Evolutionary conservation across 2,113 vertebrate species (phyloP).

Genomic region (Anser brachyrhynchus): DNA sequence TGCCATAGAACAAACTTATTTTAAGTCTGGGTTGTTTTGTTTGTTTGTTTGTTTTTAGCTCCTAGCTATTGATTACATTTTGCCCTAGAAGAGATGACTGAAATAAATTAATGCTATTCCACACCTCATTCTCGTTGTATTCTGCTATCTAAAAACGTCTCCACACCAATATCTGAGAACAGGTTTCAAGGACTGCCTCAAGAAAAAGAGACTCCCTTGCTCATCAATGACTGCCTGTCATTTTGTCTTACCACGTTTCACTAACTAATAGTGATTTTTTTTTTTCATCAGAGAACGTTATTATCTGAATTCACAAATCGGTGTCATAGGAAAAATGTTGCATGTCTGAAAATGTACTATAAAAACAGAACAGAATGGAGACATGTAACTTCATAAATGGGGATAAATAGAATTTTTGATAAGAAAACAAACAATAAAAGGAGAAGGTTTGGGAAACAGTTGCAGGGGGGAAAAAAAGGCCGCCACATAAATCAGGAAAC

Average conservation of each 20-base stretch:
- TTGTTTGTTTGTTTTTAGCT: neutral
- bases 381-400: neutral
- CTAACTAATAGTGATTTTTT: neutral
- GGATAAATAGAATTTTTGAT: neutral
- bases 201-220: neutral
- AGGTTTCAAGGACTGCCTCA: neutral
- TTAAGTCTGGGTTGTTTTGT: neutral
- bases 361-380: neutral
- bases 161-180: neutral
- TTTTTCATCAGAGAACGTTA: neutral
- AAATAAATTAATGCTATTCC: neutral
- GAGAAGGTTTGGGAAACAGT: neutral
- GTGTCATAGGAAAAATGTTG: neutral
- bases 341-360: neutral
- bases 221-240: neutral
- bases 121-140: neutral
- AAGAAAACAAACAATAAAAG: neutral
- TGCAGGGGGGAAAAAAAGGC: neutral
- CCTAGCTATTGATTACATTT: neutral
- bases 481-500: neutral
- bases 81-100: neutral
- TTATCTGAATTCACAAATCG: neutral
- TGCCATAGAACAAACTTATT: neutral
- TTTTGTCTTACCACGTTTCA: neutral
- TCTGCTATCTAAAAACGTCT: neutral